Evolutionary conservation across 1,140 invertebrate genomes (phyloP).

Genomic region (Asbolus verrucosus): DNA sequence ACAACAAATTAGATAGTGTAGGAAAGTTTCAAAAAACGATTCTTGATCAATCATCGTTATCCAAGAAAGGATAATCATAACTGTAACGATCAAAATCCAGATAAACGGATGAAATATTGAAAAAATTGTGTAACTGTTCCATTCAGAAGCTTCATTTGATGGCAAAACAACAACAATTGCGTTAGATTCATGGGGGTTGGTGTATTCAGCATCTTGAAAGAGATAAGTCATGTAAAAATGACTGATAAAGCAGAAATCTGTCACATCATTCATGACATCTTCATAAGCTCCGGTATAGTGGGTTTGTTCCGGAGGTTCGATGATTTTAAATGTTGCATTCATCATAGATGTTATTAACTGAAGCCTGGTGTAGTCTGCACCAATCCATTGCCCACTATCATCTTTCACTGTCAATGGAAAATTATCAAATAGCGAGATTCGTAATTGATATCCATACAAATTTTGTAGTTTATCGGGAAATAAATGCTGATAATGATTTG

Average conservation of each 20-base stretch:
- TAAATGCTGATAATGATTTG: neutral
- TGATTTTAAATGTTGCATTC: constrained; percentile 20
- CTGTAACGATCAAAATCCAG: neutral
- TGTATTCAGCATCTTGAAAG: constrained; percentile 11
- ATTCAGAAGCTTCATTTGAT: neutral
- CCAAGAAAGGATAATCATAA: neutral
- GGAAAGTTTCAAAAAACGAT: neutral
- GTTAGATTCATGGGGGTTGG: constrained; percentile 1
- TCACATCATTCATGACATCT: neutral
- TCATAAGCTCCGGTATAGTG: constrained; percentile 15
- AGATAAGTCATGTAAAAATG: constrained; percentile 1
- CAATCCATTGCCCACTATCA: constrained; percentile 3
- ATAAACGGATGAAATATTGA: neutral
- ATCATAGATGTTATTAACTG: neutral
- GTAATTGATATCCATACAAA: constrained; percentile 26
- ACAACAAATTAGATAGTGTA: neutral
- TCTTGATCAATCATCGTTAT: neutral
- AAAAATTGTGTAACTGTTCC: neutral
- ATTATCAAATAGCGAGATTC: neutral
- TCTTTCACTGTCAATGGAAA: neutral
- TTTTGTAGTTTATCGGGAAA: constrained; percentile 33
- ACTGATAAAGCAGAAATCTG: constrained; percentile 38
- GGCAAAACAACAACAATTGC: constrained; percentile 1
- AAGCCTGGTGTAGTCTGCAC: constrained; percentile 1
- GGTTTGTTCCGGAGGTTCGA: neutral